Evolutionary conservation across 2,113 vertebrate species (phyloP).

Genomic region (Mionectes macconnelli): DNA sequence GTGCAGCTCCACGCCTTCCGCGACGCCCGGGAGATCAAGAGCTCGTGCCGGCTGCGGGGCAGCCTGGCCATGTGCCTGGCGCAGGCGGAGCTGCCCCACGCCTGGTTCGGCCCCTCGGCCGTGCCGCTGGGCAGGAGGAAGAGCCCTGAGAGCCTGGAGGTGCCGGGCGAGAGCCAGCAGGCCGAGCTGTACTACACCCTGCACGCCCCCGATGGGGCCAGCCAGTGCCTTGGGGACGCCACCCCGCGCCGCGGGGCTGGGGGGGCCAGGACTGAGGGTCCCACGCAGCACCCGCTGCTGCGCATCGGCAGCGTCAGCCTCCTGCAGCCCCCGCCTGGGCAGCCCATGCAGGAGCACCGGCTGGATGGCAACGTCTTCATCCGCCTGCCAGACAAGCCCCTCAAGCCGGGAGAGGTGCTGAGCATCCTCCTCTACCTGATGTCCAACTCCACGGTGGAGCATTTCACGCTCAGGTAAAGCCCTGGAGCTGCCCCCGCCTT

Average conservation of each 20-base stretch:
- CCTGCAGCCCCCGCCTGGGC: constrained; percentile 81
- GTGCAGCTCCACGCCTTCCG: constrained; percentile 92
- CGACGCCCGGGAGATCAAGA: constrained; percentile 87
- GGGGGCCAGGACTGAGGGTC: constrained; percentile 77
- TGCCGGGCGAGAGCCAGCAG: constrained; percentile 81
- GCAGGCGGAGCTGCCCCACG: constrained; percentile 86
- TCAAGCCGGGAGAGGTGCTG: constrained; percentile 90
- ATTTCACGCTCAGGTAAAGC: constrained; percentile 91
- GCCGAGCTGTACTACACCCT: constrained; percentile 94
- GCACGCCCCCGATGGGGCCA: constrained; percentile 77
- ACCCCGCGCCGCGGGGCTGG: constrained; percentile 46
- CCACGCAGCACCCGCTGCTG: constrained; percentile 90
- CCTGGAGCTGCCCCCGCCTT: fast-evolving
- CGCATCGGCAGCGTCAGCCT: constrained; percentile 95
- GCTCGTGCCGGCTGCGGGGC: constrained; percentile 89
- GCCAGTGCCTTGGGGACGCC: constrained; percentile 79
- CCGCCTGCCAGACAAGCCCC: constrained; percentile 86
- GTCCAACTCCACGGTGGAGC: constrained; percentile 91
- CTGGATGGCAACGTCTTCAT: constrained; percentile 92
- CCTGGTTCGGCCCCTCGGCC: constrained; percentile 89
- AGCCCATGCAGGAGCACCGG: constrained; percentile 87
- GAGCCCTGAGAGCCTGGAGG: constrained; percentile 72
- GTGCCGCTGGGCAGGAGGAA: constrained; percentile 82
- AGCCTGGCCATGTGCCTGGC: constrained; percentile 91
- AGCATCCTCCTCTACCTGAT: constrained; percentile 88